Base-by-base conservation (phyloP, 2,888 invertebrate species). In the Craniophora ligustri region DNA sequence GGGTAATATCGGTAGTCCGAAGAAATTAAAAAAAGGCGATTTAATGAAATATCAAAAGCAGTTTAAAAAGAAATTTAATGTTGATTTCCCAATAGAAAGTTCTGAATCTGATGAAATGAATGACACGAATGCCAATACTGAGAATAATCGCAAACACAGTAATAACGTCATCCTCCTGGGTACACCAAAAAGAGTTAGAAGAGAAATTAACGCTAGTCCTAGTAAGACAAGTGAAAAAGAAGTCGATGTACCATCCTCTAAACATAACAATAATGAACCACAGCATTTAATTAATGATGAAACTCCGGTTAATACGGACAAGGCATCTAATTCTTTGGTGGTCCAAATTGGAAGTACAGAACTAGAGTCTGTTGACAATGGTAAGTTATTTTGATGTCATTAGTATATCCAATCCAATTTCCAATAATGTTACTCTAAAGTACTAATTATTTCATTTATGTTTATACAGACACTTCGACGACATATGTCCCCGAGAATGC, bases 1-100 rank as follows among this genome's bases (percentile, higher is more conserved):
- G 41, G 93, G 94, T 1, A 66, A 67, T 1, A 86, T 94, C 86
- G 15, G 73, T 49, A 65, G 81, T 72, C 81, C 94, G 60, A 74
- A 88, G 82, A 76, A 85, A 70, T 44, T 89, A 2, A 81, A 55
- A n/a, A 83, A 78, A 61, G 67, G 69, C 5, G 81, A 83, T 13
- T 38, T 89, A 18, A 62, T 70, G 5, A 87, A 77, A 54, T 82
- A 82, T 57, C 79, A 87, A 42, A 83, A 78, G 30, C 74, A 71
- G 14, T 67, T 92, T 30, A 87, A 88, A 63, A 79, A 80, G 18
- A 86, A 82, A 54, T 87, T 81, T 15, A 79, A 87, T 46, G 68
- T 92, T 11, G 84, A 85, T 7, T 79, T 89, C 51, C 78, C 83
- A 2, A 73, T 79, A 32, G 86, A 87, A 40, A 67, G 40, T 10